These are phyloP conservation scores for Nerophis ophidion DNA, from an alignment of 2,113 vertebrate genomes.

Conservation along the genomic window DNA sequence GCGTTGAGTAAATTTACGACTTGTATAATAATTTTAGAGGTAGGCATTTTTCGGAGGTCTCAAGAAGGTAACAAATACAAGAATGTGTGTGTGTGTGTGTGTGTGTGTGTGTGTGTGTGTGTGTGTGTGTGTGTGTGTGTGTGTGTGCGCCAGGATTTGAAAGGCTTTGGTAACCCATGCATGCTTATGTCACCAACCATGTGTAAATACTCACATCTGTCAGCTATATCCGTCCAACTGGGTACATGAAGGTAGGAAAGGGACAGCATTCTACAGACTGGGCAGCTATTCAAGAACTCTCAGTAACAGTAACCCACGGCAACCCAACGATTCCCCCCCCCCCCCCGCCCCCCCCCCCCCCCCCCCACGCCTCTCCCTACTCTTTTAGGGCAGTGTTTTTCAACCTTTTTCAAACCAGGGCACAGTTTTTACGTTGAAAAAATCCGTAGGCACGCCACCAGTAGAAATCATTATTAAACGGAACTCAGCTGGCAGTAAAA, in stretches of 20 bases:
- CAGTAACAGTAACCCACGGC: slow-evolving; percentile 67
- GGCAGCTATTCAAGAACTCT: slow-evolving; percentile 60
- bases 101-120: slow-evolving; percentile 18
- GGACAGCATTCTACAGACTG: slow-evolving; percentile 45
- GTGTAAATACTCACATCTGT: slow-evolving; percentile 30
- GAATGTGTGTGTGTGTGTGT: slow-evolving; percentile 17
- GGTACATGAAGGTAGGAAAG: slow-evolving; percentile 28
- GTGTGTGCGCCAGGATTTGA: slow-evolving; percentile 37
- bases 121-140: slow-evolving; percentile 25
- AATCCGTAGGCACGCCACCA: too few species aligned
- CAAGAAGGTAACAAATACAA: too few species aligned
- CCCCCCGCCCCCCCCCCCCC: slow-evolving; percentile 37
- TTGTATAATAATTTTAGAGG: too few species aligned
- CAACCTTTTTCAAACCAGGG: too few species aligned
- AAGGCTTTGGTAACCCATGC: slow-evolving; percentile 24
- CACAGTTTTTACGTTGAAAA: too few species aligned
- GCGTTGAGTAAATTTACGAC: too few species aligned
- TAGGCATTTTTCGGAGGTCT: too few species aligned
- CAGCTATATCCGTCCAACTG: slow-evolving; percentile 23
- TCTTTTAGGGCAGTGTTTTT: slow-evolving; percentile 10
- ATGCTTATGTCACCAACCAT: slow-evolving; percentile 4
- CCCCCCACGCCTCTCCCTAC: slow-evolving; percentile 38
- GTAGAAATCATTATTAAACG: too few species aligned
- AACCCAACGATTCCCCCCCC: slow-evolving; percentile 41
- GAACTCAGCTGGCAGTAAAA: too few species aligned